Evolutionary conservation across 2,797 vertebrate species (phyloP).

Genomic region (Danio albolineatus): DNA sequence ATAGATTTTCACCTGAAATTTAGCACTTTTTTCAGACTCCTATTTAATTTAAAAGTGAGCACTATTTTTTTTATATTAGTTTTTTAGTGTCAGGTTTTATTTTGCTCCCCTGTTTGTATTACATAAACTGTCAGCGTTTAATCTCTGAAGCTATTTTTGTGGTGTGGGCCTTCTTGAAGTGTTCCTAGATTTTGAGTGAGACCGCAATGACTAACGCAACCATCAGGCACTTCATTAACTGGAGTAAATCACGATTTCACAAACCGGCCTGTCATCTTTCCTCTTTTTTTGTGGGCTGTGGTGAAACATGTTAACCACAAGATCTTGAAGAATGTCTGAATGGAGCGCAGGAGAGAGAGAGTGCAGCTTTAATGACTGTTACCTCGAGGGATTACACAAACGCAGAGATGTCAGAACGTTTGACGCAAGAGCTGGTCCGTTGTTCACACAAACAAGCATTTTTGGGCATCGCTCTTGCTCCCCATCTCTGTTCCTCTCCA

Average conservation of each 20-base stretch:
- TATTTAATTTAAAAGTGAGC: no score
- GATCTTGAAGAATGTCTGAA: constrained; percentile 35
- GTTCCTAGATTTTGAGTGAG: constrained; percentile 29
- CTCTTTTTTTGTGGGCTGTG: background rate
- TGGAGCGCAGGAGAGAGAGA: constrained; percentile 48
- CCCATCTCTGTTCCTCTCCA: background rate
- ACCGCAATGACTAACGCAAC: constrained; percentile 58
- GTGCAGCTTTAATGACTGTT: constrained; percentile 70
- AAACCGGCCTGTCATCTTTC: background rate
- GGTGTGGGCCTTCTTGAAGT: constrained; percentile 9
- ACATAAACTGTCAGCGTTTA: background rate
- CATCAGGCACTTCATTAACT: constrained; percentile 45
- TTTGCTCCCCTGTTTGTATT: background rate
- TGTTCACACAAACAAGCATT: background rate
- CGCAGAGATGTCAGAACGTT: constrained; percentile 38
- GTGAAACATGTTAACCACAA: constrained; percentile 15
- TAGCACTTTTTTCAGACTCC: no score
- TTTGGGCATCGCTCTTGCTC: background rate
- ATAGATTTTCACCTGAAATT: background rate
- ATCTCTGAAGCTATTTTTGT: constrained; percentile 22
- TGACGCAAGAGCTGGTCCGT: background rate
- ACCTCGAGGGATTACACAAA: constrained; percentile 48
- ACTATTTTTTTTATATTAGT: no score
- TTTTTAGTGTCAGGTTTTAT: background rate
- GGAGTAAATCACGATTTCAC: constrained; percentile 46